phyloP scores from a whole-genome alignment of 2,888 invertebrate genomes.

The Aricia artaxerxes region DNA sequence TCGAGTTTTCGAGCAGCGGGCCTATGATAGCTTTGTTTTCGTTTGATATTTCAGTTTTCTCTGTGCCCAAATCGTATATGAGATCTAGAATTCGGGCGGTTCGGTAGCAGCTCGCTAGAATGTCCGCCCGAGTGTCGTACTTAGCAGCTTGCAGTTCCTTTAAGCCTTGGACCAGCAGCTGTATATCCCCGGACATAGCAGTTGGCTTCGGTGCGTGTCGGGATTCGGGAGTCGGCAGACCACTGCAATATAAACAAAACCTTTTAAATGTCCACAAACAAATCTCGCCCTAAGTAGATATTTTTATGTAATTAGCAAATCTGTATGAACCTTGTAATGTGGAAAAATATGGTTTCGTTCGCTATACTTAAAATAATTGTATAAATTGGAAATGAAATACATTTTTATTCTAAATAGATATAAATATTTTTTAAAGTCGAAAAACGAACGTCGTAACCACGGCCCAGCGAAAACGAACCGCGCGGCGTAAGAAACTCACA shows the following conservation, averaged over 20 bases:
- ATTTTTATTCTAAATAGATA: too few relatives aligned
- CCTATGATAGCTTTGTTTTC: constrained; percentile 14
- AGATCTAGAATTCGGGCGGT: constrained; percentile 19
- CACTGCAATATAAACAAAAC: background rate
- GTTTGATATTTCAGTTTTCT: constrained; percentile 14
- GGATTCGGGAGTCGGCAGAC: background rate
- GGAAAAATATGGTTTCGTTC: too few relatives aligned
- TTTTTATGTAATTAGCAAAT: too few relatives aligned
- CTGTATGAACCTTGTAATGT: too few relatives aligned
- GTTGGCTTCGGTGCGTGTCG: background rate
- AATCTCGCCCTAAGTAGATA: too few relatives aligned
- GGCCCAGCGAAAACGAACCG: too few relatives aligned
- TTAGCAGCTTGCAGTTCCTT: background rate
- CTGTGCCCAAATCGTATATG: constrained; percentile 22
- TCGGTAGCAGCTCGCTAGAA: background rate
- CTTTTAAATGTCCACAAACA: background rate
- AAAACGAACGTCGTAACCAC: too few relatives aligned
- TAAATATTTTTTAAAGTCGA: too few relatives aligned
- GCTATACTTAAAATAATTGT: too few relatives aligned
- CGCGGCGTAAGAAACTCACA: too few relatives aligned
- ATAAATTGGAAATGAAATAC: too few relatives aligned
- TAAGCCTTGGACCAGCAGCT: background rate
- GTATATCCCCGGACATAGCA: background rate
- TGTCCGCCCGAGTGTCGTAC: constrained; percentile 39
- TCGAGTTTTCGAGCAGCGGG: background rate